phyloP scores from a whole-genome alignment of 2,113 vertebrate genomes.

The Pterocles gutturalis region DNA sequence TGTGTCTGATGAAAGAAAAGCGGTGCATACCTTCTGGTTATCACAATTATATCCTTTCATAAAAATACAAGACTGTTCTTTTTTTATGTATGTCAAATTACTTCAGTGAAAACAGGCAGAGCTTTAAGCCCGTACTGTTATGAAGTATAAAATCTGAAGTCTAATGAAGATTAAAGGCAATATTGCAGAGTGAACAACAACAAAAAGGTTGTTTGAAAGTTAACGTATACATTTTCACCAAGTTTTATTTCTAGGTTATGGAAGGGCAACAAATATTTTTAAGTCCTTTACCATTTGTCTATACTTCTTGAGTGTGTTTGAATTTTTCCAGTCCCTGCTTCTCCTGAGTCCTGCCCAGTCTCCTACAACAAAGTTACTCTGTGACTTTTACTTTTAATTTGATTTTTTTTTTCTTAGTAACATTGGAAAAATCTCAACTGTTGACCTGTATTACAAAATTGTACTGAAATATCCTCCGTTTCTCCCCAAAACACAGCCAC shows the following conservation, averaged over 20 bases:
- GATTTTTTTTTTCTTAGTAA: background rate
- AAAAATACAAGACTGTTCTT: background rate
- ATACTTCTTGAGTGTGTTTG: background rate
- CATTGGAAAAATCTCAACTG: background rate
- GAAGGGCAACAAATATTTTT: background rate
- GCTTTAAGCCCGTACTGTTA: background rate
- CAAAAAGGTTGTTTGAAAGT: background rate
- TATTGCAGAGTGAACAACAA: background rate
- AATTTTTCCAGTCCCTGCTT: background rate
- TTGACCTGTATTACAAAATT: background rate
- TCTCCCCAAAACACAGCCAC: background rate
- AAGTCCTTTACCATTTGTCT: background rate
- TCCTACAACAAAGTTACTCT: background rate
- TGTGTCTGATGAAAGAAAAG: background rate
- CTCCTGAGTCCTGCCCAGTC: background rate
- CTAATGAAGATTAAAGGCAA: background rate
- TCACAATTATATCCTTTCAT: background rate
- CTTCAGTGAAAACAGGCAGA: background rate
- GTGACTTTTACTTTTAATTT: background rate
- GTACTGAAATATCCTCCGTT: background rate
- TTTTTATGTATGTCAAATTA: background rate
- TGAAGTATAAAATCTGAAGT: background rate
- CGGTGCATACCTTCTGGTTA: background rate
- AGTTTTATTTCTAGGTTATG: background rate
- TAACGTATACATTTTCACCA: background rate